Evolutionary conservation across 2,797 vertebrate genomes (phyloP).

Genomic region (Anabacerthia variegaticeps): DNA sequence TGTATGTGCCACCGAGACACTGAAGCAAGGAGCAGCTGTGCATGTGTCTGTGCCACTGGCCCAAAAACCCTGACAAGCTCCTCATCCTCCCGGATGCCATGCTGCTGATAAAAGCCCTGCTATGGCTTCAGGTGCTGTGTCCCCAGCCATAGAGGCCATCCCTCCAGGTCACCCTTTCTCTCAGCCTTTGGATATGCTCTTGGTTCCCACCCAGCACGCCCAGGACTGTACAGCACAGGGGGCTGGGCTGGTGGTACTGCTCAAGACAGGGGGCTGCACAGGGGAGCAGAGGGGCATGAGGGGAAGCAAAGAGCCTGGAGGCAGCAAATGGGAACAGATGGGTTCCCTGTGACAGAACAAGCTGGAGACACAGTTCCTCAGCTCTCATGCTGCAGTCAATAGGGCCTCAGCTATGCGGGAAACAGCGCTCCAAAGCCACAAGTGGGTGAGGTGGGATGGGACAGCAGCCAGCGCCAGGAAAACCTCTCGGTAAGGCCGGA

Average conservation of each 20-base stretch:
- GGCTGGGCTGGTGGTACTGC: background rate
- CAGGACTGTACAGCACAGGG: rapidly evolving
- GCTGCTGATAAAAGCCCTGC: background rate
- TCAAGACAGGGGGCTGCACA: background rate
- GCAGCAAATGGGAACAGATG: background rate
- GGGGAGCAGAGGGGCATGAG: background rate
- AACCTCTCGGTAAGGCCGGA: background rate
- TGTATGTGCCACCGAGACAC: background rate
- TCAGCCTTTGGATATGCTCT: background rate
- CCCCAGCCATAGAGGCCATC: background rate
- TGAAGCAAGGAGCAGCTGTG: background rate
- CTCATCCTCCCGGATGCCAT: rapidly evolving
- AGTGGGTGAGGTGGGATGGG: background rate
- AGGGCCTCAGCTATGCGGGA: background rate
- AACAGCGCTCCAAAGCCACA: background rate
- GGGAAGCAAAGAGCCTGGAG: background rate
- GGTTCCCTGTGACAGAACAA: background rate
- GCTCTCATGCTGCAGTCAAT: rapidly evolving
- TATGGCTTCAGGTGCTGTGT: rapidly evolving
- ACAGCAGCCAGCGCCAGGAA: background rate
- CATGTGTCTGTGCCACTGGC: background rate
- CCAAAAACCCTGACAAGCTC: rapidly evolving
- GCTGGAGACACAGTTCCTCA: background rate
- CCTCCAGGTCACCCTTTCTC: background rate
- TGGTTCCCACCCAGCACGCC: background rate